Evolutionary conservation across 2,888 invertebrate genomes (phyloP), one percentile per base, ranked within the genome.

Genomic region (Acronicta alni): DNA sequence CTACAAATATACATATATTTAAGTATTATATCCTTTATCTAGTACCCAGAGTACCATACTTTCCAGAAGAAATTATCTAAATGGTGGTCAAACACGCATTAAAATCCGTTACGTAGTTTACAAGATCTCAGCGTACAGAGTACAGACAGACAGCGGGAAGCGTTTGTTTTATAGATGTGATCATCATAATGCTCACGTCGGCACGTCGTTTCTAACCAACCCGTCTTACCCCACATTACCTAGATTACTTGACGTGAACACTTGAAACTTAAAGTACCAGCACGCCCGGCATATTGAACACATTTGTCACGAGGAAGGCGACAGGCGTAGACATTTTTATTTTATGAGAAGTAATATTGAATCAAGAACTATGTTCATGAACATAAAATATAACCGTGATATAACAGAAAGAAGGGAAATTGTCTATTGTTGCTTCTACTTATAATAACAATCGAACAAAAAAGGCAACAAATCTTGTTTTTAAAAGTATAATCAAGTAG

Each of bases 181-280:
- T 32, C 9, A 12, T 9, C 37, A 16, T 49, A 43, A 26, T n/a
- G 39, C 48, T 35, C 18, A 35, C 14, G 37, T 55, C 35, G 10
- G 12, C 30, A 0, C 30, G 30, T 30, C 30, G 30, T 30, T 39
- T 26, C 3, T 12, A 58, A 37, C 46, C 57, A 15, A 35, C 38
- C 15, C 42, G n/a, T 60, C 42, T 66, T 47, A 55, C 45, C 49
- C 47, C 49, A 14, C 46, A 66, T 66, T 60, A 15, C 26, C 17
- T 2, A 42, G 61, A 66, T 66, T 55, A 66, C 61, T 55, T 61
- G 55, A 66, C 38, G 46, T 15, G 15, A 37, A 17, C 49, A 47
- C 47, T 64, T 55, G 38, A 55, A 38, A 43, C 38, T 20, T 17
- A 18, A 23, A 30, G 16, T 18, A 14, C 58, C 20, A 30, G 30